These are phyloP conservation scores for Cryptotis parvus DNA, from an alignment of 2,113 vertebrate species.

Conservation along the genomic window DNA sequence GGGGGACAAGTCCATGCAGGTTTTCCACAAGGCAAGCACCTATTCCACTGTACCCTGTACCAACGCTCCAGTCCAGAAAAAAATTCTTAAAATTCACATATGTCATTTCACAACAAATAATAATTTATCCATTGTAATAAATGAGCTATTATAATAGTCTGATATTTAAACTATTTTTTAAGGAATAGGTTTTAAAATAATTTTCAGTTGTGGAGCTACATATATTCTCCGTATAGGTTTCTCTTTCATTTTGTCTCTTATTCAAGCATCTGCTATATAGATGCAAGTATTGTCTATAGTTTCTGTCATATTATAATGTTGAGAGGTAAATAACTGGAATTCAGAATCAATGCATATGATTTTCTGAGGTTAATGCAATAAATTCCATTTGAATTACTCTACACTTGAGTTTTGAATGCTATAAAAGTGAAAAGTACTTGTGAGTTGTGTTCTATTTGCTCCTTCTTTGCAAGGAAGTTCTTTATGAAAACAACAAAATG, in stretches of 20 bases:
- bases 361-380: background rate
- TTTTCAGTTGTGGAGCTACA: background rate
- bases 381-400: background rate
- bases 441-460: background rate
- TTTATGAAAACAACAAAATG: background rate
- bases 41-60: too few species aligned
- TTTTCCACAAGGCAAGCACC: too few species aligned
- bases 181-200: background rate
- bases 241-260: background rate
- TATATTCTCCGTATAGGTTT: background rate
- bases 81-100: background rate
- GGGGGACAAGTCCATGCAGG: too few species aligned
- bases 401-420: background rate
- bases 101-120: background rate
- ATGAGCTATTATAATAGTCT: background rate
- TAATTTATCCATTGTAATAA: background rate
- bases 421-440: background rate
- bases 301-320: background rate
- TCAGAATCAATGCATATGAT: background rate
- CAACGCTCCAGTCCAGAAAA: too few species aligned
- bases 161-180: background rate
- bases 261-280: background rate
- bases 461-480: background rate
- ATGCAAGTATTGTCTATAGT: background rate
- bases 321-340: too few species aligned